Conservation (phyloP, 2,888 invertebrate species). For the Eretmocerus hayati region DNA sequence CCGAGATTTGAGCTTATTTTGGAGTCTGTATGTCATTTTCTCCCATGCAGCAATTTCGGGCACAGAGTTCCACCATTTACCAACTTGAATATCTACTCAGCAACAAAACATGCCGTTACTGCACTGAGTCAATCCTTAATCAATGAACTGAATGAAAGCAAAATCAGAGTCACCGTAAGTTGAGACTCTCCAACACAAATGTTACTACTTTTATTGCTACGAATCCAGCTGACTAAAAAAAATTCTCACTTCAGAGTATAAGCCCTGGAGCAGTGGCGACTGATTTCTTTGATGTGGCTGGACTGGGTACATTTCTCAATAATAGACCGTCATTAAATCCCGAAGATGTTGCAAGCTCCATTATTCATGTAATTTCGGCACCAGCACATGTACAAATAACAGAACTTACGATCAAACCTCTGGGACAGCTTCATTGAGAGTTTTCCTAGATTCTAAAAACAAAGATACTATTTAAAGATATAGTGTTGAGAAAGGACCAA, state of each 20-base stretch:
- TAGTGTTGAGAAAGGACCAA: no score
- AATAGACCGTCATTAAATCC: conserved; percentile 29
- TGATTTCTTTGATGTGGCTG: conserved; percentile 34
- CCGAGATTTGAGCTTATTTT: no score
- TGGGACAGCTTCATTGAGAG: conserved; percentile 5
- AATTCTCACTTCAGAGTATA: conserved; percentile 52
- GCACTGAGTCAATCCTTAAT: conserved; percentile 53
- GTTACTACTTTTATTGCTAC: no score
- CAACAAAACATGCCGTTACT: conserved; percentile 55
- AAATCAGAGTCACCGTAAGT: conserved; percentile 29
- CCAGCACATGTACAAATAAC: conserved; percentile 40
- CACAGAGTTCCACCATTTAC: conserved; percentile 46
- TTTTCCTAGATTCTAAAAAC: no score
- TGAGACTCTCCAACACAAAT: neutral
- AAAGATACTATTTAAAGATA: no score
- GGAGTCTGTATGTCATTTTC: conserved; percentile 12
- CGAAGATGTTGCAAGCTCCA: conserved; percentile 43
- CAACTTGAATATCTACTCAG: conserved; percentile 49
- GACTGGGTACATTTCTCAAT: neutral
- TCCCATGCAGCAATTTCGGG: conserved; percentile 46
- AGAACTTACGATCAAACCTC: conserved; percentile 27
- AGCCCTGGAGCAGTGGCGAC: conserved; percentile 58
- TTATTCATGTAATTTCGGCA: conserved; percentile 40
- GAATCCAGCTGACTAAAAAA: no score
- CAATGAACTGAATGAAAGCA: conserved; percentile 47